A percentile compares a stretch with the other conserved stretches of the same genome.
These are phyloP conservation scores for Zapornia atra DNA, from an alignment of 2,113 vertebrate species.

Conservation along the genomic window DNA sequence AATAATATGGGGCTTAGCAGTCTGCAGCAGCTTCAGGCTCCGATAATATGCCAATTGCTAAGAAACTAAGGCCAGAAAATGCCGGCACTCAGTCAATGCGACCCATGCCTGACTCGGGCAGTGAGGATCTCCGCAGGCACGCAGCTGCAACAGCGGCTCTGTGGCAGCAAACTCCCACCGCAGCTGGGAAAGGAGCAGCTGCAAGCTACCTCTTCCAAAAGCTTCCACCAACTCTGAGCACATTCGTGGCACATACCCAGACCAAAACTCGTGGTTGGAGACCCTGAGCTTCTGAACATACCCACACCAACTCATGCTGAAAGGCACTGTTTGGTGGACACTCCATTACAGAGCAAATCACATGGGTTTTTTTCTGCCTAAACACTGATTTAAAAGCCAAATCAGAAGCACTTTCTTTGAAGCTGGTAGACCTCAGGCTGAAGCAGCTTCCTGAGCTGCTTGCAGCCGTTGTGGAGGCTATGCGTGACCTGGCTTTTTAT, in stretches of 20 bases:
- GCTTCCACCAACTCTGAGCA: not conserved
- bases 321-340: not conserved
- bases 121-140: not conserved
- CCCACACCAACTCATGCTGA: not conserved
- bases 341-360: not conserved
- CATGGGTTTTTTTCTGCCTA: not conserved
- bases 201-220: not conserved
- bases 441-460: not conserved
- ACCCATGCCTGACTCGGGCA: rapidly evolving
- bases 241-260: not conserved
- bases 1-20: not conserved
- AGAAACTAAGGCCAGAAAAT: not conserved
- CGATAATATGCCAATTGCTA: not conserved
- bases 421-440: not conserved
- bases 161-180: not conserved
- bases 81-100: rapidly evolving
- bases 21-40: not conserved
- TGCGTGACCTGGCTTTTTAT: not conserved
- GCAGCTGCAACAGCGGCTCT: not conserved
- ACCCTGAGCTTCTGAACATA: not conserved
- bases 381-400: not conserved
- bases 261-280: not conserved
- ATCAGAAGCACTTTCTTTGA: not conserved
- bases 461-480: not conserved
- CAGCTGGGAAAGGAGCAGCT: not conserved